Conservation (phyloP, 2,113 vertebrate genomes). For the Strigops habroptila region DNA sequence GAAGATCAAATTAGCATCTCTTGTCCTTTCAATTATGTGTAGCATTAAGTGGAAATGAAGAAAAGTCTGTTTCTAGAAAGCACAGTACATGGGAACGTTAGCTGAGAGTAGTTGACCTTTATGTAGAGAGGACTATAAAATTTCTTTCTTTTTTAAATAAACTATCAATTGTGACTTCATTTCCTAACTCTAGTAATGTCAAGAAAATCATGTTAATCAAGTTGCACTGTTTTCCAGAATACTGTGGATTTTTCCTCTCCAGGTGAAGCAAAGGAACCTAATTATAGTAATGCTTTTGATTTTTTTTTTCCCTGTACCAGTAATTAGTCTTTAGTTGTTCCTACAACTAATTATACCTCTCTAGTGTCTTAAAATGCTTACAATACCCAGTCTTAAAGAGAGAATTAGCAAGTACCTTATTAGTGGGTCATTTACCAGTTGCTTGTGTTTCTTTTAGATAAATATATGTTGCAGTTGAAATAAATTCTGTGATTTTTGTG, state of each 20-base stretch:
- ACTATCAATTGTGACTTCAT: not conserved
- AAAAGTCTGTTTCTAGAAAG: constrained; percentile 48
- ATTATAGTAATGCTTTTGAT: not conserved
- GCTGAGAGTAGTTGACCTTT: constrained; percentile 12
- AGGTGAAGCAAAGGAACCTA: not conserved
- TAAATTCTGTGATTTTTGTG: not conserved
- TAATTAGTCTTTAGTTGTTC: constrained; percentile 30
- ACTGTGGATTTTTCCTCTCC: not conserved
- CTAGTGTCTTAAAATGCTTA: constrained; percentile 2
- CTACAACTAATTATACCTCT: constrained; percentile 11
- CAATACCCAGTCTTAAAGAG: not conserved
- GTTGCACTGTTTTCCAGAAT: not conserved
- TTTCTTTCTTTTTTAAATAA: not conserved
- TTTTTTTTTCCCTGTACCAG: not conserved
- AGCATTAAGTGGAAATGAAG: constrained; percentile 29
- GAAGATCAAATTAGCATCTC: constrained; percentile 47
- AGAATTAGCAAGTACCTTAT: not conserved
- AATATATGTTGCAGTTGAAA: not conserved
- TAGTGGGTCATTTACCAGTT: not conserved
- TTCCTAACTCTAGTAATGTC: not conserved
- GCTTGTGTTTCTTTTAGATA: not conserved
- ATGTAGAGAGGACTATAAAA: not conserved
- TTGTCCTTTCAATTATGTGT: constrained; percentile 42
- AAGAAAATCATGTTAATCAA: not conserved
- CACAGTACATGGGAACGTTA: not conserved